Base-by-base conservation (phyloP, 1,140 invertebrate species). In the Chrysomallon squamiferum region DNA sequence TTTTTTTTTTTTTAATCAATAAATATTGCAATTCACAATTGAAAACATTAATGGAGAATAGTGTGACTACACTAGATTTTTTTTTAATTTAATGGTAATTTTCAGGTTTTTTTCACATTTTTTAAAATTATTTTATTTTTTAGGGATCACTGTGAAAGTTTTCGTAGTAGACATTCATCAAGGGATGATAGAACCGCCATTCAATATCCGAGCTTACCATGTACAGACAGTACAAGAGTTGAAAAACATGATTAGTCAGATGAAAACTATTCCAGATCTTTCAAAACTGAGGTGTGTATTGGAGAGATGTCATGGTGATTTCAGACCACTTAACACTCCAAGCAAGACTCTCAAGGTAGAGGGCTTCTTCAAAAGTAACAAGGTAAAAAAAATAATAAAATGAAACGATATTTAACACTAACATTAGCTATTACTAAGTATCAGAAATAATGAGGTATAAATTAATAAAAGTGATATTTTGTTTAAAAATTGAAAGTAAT, bases 141-240 rank as follows among this genome's bases (percentile, higher is more conserved):
- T 62, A 89, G 88, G 86, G 71, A 82, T 90, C 15, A 88, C 88
- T 45, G 88, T 90, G 67, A 90, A 90, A 84, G 88, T 91, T 4
- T 91, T 88, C 81, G 76, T 88, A 29, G 87, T 92, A 56, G 89
- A 92, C 83, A 68, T 91, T 22, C 82, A 87, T 41, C 87, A 79
- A 33, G 89, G 90, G 77, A 87, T 90, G 63, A 87, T 92, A 57
- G 70, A 75, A 11, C 88, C 89, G 49, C 89, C 91, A 52, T 83
- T 88, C 66, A 87, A 85, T 75, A 83, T 93, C 20, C 86, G 90
- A 63, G 89, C 89, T 35, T 87, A 88, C 73, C 81, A 87, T 47
- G 84, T 82, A 33, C 88, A 90, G 73, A 90, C 88, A 30, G 88
- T 90, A 22, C 81, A 78, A 59, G 89, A 90, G 29, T 88, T 92